Percentiles rank a stretch among this genome's conserved stretches.
phyloP scores from a whole-genome alignment of 1,140 invertebrate species.

The Polypedilum pembai region DNA sequence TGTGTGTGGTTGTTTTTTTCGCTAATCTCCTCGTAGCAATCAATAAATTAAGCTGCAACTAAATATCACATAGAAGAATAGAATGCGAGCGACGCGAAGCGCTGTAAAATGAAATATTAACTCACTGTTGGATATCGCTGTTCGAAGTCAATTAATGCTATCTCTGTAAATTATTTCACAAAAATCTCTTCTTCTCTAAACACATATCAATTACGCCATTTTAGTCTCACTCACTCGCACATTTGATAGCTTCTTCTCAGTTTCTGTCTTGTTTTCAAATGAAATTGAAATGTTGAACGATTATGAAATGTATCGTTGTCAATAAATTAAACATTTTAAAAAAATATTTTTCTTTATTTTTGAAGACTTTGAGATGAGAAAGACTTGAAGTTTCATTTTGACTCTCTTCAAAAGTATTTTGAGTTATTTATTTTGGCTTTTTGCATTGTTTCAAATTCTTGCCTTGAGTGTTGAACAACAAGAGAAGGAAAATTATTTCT shows the following conservation, averaged over 20 bases:
- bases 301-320: conserved; percentile 12
- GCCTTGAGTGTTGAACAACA: too few relatives aligned
- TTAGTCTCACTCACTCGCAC: background rate
- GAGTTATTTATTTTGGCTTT: too few relatives aligned
- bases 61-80: background rate
- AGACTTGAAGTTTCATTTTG: background rate
- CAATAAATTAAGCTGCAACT: conserved; percentile 12
- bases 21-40: background rate
- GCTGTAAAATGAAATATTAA: conserved; percentile 19
- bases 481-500: too few relatives aligned
- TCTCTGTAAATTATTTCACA: background rate
- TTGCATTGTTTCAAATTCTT: too few relatives aligned
- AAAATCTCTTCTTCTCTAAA: background rate
- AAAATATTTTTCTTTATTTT: background rate
- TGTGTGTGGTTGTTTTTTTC: background rate
- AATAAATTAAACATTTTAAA: background rate
- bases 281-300: background rate
- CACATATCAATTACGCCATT: conserved; percentile 17
- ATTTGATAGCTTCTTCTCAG: conserved; percentile 10
- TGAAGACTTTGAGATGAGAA: background rate
- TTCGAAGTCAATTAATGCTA: conserved; percentile 6
- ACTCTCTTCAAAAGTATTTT: too few relatives aligned
- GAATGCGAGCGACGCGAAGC: background rate
- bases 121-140: background rate
- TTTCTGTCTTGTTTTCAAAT: background rate